Base-by-base conservation (phyloP, 2,888 invertebrate genomes). In the Dryocosmus kuriphilus region DNA sequence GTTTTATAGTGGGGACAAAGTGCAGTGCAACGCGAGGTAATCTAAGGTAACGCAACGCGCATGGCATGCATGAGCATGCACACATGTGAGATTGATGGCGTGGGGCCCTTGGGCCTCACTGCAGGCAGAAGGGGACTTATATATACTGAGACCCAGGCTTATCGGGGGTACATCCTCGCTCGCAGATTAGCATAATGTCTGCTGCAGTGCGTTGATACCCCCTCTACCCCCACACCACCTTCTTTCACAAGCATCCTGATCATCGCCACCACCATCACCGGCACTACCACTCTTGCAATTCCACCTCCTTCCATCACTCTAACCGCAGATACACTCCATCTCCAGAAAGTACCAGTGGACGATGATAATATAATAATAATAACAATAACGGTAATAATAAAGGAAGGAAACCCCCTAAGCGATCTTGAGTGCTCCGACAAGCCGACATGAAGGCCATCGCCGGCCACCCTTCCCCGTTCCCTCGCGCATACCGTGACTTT, bases 171-270 rank as follows among this genome's bases (percentile, higher is more conserved):
- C 90, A 91, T 91, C 90, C 91, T 89, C 89, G 87, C 89, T 88
- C 86, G 88, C 86, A 89, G 89, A 90, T 90, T 90, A 90, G 90
- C 90, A 90, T 91, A 91, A 91, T 90, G 90, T 89, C 89, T 89
- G 90, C 88, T 85, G 88, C 87, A 85, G 87, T 88, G 89, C 87
- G 89, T 88, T 88, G 87, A 87, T 88, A 87, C 87, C 80, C 77
- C 82, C 78, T 82, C 81, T 77, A 74, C 77, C 76, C 78, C 77
- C 14, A 51, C 24, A 22, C 55, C 51, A 30, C 63, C 76, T 35
- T 35, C 75, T 35, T 24, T 62, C 60, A 38, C 81, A 74, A 55
- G 78, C 80, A 74, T 78, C 79, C 79, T 77, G 80, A 77, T 80
- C 81, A 82, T 78, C 82, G 67, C 74, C 80, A 22, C 41, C 75